Evolutionary conservation across 2,113 vertebrate genomes (phyloP).

Genomic region (Gyps fulvus): DNA sequence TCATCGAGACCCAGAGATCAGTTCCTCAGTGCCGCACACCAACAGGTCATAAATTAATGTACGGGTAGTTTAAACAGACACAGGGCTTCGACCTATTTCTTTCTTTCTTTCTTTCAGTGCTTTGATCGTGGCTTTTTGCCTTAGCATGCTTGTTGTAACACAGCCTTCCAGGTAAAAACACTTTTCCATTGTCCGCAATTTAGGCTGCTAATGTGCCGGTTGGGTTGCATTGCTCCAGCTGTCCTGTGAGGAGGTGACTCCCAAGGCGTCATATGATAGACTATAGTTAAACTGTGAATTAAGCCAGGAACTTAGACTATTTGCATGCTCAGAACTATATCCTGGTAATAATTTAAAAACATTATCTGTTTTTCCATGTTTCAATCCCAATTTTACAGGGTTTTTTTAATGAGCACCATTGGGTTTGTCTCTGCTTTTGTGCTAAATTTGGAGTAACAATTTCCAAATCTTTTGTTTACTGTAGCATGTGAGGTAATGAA

Average conservation of each 20-base stretch:
- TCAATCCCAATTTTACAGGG: neutral
- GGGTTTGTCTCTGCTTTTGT: neutral
- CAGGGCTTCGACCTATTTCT: neutral
- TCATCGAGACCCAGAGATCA: neutral
- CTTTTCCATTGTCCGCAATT: neutral
- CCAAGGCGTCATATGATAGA: neutral
- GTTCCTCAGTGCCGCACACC: neutral
- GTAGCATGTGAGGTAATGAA: neutral
- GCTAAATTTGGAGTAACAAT: neutral
- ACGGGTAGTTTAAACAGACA: neutral
- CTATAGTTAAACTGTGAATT: neutral
- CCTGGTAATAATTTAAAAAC: neutral
- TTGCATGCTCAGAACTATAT: slow-evolving; percentile 26
- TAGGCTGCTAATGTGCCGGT: neutral
- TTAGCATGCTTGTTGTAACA: neutral
- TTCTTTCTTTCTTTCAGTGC: neutral
- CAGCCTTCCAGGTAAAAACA: neutral
- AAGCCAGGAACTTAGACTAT: neutral
- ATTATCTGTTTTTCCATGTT: neutral
- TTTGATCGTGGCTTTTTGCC: neutral
- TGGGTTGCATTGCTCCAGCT: neutral
- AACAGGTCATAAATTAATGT: neutral
- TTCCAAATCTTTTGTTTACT: neutral
- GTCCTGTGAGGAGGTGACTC: neutral
- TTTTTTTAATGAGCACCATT: neutral